Percentiles rank a stretch among this genome's conserved stretches.
Evolutionary conservation across 1,140 invertebrate species (phyloP).

Genomic region (Micrasema minimum): DNA sequence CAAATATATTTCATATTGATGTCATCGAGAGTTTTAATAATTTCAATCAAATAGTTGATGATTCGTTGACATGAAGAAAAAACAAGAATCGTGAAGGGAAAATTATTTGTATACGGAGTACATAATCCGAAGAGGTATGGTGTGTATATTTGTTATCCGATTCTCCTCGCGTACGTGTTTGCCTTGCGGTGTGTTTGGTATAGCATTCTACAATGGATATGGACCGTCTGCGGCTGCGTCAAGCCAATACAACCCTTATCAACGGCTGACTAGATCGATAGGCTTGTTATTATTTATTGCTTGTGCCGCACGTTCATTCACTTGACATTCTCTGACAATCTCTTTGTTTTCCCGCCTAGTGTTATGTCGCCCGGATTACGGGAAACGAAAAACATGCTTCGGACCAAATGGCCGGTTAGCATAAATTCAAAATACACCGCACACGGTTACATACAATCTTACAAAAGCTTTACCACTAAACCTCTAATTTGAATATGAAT

Average conservation of each 20-base stretch:
- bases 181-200: conserved; percentile 32
- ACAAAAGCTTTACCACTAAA: no score
- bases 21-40: no score
- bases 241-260: conserved; percentile 42
- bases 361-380: conserved; percentile 29
- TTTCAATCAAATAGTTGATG: no score
- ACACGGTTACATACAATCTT: no score
- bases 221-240: conserved; percentile 33
- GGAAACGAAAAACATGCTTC: conserved; percentile 5
- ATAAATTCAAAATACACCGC: no score
- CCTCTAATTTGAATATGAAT: no score
- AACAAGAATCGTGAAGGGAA: no score
- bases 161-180: conserved; percentile 26
- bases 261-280: conserved; percentile 43
- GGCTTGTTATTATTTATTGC: conserved; percentile 48
- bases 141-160: conserved; percentile 4
- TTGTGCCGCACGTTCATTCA: conserved; percentile 31
- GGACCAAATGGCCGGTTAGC: no score
- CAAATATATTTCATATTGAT: no score
- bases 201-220: conserved; percentile 23
- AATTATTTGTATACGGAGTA: conserved; percentile 19
- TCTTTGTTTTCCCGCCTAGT: conserved; percentile 28
- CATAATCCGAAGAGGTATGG: conserved; percentile 33
- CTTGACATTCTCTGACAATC: conserved; percentile 37
- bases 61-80: neutral